Percentiles rank a stretch among this genome's conserved stretches.
phyloP scores from a whole-genome alignment of 1,140 invertebrate species.

The Phymorhynchus buccinoides region DNA sequence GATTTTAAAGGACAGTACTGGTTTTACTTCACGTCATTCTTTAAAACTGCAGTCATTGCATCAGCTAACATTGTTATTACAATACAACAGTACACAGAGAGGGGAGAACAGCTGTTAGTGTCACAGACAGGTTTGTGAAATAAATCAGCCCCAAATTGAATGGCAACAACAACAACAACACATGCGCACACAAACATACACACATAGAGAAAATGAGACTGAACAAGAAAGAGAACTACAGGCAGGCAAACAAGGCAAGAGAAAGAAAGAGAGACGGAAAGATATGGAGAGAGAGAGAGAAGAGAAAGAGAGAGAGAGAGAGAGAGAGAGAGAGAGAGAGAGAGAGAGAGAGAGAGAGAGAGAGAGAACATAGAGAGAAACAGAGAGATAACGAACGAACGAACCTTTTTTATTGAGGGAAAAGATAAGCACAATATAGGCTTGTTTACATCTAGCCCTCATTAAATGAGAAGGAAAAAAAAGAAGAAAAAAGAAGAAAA shows the following conservation, averaged over 20 bases:
- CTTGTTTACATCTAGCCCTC: too few relatives aligned
- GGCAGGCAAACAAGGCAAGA: neutral
- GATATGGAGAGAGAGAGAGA: slow-evolving; percentile 70
- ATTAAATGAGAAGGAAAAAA: too few relatives aligned
- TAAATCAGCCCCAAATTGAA: neutral
- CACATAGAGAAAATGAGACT: neutral
- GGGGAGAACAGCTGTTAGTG: neutral
- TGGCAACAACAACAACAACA: neutral
- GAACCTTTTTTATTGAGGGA: too few relatives aligned
- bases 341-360: too few relatives aligned
- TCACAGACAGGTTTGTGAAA: neutral
- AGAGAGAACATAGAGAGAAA: slow-evolving; percentile 76
- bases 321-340: slow-evolving; percentile 83
- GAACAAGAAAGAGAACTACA: neutral
- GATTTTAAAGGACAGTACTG: too few relatives aligned
- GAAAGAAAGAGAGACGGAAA: neutral
- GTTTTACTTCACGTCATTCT: neutral
- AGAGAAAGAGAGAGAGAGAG: slow-evolving; percentile 93
- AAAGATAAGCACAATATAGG: too few relatives aligned
- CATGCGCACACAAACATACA: neutral
- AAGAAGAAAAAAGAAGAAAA: too few relatives aligned
- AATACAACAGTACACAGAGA: too few relatives aligned
- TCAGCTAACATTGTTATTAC: too few relatives aligned
- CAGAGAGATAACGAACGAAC: neutral
- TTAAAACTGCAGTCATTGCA: neutral